These are phyloP conservation scores for Crenuchus spilurus DNA, from an alignment of 2,797 vertebrate genomes.

Conservation along the genomic window DNA sequence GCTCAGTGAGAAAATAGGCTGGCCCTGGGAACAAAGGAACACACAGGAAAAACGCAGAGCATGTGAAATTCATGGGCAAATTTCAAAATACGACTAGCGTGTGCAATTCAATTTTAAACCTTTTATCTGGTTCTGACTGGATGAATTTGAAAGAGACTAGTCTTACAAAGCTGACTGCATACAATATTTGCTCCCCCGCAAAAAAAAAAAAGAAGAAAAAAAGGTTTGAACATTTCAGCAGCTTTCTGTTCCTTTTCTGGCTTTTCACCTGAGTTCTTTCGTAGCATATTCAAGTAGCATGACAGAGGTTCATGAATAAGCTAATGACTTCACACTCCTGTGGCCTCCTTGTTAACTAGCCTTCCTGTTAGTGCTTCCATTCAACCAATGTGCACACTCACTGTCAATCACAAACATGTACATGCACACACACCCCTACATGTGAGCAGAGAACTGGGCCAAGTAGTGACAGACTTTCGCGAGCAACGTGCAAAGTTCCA, in stretches of 20 bases:
- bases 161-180: not conserved
- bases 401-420: slow-evolving; percentile 15
- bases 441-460: not conserved
- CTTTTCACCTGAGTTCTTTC: slow-evolving; percentile 50
- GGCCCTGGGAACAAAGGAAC: slow-evolving; percentile 41
- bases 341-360: slow-evolving; percentile 32
- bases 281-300: slow-evolving; percentile 35
- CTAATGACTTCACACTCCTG: slow-evolving; percentile 49
- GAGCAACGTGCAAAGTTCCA: not conserved
- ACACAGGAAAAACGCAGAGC: slow-evolving; percentile 30
- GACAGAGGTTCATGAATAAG: slow-evolving; percentile 50
- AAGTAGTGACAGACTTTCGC: not conserved
- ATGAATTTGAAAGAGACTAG: slow-evolving; percentile 9
- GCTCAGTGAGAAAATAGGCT: slow-evolving; percentile 48
- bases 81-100: slow-evolving; percentile 34
- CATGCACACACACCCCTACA: slow-evolving; percentile 1
- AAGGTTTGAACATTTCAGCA: slow-evolving; percentile 9
- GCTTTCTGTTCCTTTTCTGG: slow-evolving; percentile 33
- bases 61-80: slow-evolving; percentile 53
- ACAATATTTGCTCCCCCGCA: slow-evolving; percentile 1
- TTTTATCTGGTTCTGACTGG: slow-evolving; percentile 9
- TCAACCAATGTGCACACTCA: slow-evolving; percentile 20
- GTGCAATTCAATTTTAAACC: slow-evolving; percentile 13
- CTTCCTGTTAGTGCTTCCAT: slow-evolving; percentile 25
- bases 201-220: not conserved